phyloP scores from a whole-genome alignment of 64 coral and sea anemone species.

The Actinia tenebrosa region DNA sequence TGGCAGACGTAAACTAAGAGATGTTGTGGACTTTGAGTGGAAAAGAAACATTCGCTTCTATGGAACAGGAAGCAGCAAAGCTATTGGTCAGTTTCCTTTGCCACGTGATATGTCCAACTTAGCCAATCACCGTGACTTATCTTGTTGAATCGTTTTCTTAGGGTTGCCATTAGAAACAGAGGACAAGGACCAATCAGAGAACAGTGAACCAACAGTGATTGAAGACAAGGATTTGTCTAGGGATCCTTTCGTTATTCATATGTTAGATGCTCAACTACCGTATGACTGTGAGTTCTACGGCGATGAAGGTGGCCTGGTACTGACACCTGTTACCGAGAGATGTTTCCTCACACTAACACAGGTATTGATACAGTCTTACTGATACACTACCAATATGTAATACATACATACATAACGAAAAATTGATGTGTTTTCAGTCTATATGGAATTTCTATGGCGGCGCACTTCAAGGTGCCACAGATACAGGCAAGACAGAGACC shows the following conservation, averaged over 20 bases:
- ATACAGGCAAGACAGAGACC: slow-evolving; percentile 90
- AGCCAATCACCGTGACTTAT: neutral
- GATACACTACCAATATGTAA: neutral
- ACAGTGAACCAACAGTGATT: neutral
- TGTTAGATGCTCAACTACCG: slow-evolving; percentile 85
- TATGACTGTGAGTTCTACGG: slow-evolving; percentile 97
- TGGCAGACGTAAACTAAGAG: slow-evolving; percentile 76
- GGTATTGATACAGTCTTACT: slow-evolving; percentile 22
- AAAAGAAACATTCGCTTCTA: slow-evolving; percentile 95
- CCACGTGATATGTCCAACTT: neutral
- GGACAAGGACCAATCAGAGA: neutral
- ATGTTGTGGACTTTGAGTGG: slow-evolving; percentile 97
- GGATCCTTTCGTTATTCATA: slow-evolving; percentile 63
- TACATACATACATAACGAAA: neutral
- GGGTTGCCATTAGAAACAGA: neutral
- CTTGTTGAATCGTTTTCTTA: neutral
- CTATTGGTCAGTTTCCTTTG: neutral
- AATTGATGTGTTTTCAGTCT: slow-evolving; percentile 41
- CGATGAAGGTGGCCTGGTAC: slow-evolving; percentile 47
- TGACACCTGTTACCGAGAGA: slow-evolving; percentile 87
- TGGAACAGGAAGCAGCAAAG: slow-evolving; percentile 27
- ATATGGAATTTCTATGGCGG: slow-evolving; percentile 87
- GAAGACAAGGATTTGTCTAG: neutral
- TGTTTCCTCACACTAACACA: slow-evolving; percentile 83
- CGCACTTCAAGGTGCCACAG: slow-evolving; percentile 61